phyloP scores from a whole-genome alignment of 2,888 invertebrate species.

The Xestia c-nigrum region DNA sequence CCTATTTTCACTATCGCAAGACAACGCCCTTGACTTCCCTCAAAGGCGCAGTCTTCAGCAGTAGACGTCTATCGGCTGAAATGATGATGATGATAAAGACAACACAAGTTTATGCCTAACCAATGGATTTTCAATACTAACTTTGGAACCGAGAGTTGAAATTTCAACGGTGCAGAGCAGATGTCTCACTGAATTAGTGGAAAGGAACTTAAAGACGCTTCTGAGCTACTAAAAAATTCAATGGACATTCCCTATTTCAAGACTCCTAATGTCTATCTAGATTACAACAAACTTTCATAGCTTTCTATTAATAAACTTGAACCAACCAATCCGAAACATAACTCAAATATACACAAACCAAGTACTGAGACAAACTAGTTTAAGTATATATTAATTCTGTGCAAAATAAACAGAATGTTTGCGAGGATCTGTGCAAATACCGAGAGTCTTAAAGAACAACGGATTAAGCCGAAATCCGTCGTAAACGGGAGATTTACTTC shows the following conservation, averaged over 20 bases:
- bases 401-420: slow-evolving; percentile 57
- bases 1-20: neutral
- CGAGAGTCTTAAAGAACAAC: slow-evolving; percentile 60
- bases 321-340: slow-evolving; percentile 35
- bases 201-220: neutral
- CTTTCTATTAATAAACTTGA: slow-evolving; percentile 34
- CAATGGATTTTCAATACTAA: neutral
- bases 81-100: too few species aligned
- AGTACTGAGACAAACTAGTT: slow-evolving; percentile 48
- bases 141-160: neutral
- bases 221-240: neutral
- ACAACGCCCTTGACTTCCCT: neutral
- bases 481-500: slow-evolving; percentile 63
- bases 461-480: slow-evolving; percentile 61
- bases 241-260: neutral
- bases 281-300: slow-evolving; percentile 5
- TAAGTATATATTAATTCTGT: slow-evolving; percentile 49
- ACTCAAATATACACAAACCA: slow-evolving; percentile 42
- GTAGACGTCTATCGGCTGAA: too few species aligned
- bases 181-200: neutral
- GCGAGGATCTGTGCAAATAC: slow-evolving; percentile 49
- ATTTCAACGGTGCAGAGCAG: neutral
- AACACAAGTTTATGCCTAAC: neutral
- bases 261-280: slow-evolving; percentile 1
- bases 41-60: too few species aligned